Conservation (phyloP, 2,888 invertebrate genomes). For the Cephus sareptanus region DNA sequence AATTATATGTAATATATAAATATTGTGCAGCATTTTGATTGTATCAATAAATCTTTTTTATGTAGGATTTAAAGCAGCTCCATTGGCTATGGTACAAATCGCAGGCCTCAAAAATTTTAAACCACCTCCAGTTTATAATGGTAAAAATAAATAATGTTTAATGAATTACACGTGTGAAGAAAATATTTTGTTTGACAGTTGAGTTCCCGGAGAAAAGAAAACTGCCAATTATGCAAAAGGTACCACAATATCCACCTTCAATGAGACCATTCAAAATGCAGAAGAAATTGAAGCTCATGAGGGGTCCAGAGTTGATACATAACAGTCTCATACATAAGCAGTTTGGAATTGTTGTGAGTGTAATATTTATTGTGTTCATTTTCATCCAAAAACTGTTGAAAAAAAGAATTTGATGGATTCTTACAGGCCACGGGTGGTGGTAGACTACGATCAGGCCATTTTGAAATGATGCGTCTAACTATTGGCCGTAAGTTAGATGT, state of each 20-base stretch:
- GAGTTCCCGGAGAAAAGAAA: conserved; percentile 79
- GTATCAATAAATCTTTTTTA: background rate
- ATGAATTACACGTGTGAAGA: conserved; percentile 17
- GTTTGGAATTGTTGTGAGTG: conserved; percentile 89
- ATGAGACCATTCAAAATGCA: conserved; percentile 86
- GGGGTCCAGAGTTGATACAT: conserved; percentile 90
- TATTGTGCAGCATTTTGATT: conserved; percentile 23
- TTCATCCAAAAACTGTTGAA: background rate
- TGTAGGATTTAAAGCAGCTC: conserved; percentile 2
- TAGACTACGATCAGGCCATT: conserved; percentile 81
- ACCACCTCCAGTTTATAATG: conserved; percentile 75
- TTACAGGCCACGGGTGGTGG: conserved; percentile 85
- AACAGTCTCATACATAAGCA: conserved; percentile 89
- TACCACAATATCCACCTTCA: conserved; percentile 76
- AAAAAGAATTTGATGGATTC: conserved; percentile 11
- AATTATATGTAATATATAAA: background rate
- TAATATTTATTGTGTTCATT: conserved; percentile 13
- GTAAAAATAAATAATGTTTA: conserved; percentile 66
- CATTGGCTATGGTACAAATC: conserved; percentile 39
- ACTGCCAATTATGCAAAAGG: conserved; percentile 78
- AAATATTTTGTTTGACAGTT: conserved; percentile 3
- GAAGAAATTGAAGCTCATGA: conserved; percentile 84
- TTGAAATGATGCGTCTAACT: conserved; percentile 87
- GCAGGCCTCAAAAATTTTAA: conserved; percentile 78
- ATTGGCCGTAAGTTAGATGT: conserved; percentile 83